Evolutionary conservation across 2,113 vertebrate genomes (phyloP).

Genomic region (Halichoeres trimaculatus): DNA sequence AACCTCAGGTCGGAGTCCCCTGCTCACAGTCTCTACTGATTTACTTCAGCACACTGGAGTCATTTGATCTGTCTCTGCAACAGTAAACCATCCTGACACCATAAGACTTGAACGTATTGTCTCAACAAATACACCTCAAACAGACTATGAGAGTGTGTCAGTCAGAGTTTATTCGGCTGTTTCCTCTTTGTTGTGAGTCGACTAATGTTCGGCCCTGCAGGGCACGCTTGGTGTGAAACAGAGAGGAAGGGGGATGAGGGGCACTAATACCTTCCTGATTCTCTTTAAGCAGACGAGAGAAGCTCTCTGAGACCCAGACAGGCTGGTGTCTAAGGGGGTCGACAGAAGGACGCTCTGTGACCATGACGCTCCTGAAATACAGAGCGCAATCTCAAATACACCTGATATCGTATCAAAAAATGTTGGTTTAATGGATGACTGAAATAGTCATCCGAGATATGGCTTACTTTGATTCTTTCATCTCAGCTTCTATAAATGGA

Average conservation of each 20-base stretch:
- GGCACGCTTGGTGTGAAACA: slow-evolving; percentile 52
- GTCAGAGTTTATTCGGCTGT: slow-evolving; percentile 53
- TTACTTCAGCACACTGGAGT: slow-evolving; percentile 61
- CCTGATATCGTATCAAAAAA: slow-evolving; percentile 73
- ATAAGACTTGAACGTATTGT: slow-evolving; percentile 47
- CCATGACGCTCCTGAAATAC: slow-evolving; percentile 43
- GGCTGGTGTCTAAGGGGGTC: slow-evolving; percentile 37
- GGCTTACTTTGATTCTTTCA: slow-evolving; percentile 51
- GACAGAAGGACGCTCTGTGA: slow-evolving; percentile 22
- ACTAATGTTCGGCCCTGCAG: slow-evolving; percentile 58
- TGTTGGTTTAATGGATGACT: slow-evolving; percentile 55
- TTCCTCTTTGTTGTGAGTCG: slow-evolving; percentile 60
- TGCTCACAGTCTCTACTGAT: slow-evolving; percentile 61
- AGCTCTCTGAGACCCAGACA: slow-evolving; percentile 36
- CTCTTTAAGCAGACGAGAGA: slow-evolving; percentile 25
- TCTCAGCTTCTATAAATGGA: slow-evolving; percentile 56
- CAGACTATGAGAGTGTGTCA: slow-evolving; percentile 52
- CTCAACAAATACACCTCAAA: slow-evolving; percentile 44
- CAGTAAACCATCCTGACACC: slow-evolving; percentile 67
- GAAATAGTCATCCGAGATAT: slow-evolving; percentile 52
- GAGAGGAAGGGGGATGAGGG: slow-evolving; percentile 42
- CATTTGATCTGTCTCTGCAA: slow-evolving; percentile 68
- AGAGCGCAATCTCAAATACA: slow-evolving; percentile 56
- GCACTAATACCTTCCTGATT: slow-evolving; percentile 46
- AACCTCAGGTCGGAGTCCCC: slow-evolving; percentile 60